These are phyloP conservation scores for Podarcis muralis DNA, from an alignment of 2,113 vertebrate genomes.

Conservation along the genomic window DNA sequence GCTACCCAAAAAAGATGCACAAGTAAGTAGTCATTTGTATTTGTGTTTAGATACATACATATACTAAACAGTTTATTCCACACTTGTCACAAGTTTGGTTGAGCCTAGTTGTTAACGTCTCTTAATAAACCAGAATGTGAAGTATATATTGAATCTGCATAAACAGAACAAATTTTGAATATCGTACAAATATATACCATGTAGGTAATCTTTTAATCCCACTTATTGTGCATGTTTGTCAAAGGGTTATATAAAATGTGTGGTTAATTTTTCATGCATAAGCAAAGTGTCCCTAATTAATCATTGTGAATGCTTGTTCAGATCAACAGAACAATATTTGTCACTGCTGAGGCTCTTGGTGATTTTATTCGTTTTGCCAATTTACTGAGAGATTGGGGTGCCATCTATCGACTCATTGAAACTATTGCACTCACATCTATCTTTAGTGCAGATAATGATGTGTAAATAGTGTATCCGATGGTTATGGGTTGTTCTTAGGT, in stretches of 20 bases:
- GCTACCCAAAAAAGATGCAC: background rate
- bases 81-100: background rate
- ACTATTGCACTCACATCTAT: slow-evolving; percentile 58
- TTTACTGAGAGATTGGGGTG: slow-evolving; percentile 77
- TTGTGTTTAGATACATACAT: background rate
- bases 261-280: background rate
- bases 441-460: slow-evolving; percentile 58
- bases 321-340: slow-evolving; percentile 42
- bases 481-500: slow-evolving; percentile 22
- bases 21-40: background rate
- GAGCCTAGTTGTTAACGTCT: background rate
- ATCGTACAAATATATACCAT: slow-evolving; percentile 6
- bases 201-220: background rate
- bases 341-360: slow-evolving; percentile 49
- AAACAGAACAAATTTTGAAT: accelerated
- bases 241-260: slow-evolving; percentile 27
- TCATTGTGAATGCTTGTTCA: slow-evolving; percentile 47
- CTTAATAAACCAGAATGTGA: slow-evolving; percentile 1
- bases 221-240: accelerated
- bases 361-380: slow-evolving; percentile 55
- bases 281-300: slow-evolving; percentile 55
- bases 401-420: slow-evolving; percentile 79
- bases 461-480: slow-evolving; percentile 44
- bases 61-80: slow-evolving; percentile 13
- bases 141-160: accelerated